Percentiles rank a stretch among this genome's conserved stretches.
phyloP scores from a whole-genome alignment of 2,888 invertebrate species.

The Brenthis daphne region DNA sequence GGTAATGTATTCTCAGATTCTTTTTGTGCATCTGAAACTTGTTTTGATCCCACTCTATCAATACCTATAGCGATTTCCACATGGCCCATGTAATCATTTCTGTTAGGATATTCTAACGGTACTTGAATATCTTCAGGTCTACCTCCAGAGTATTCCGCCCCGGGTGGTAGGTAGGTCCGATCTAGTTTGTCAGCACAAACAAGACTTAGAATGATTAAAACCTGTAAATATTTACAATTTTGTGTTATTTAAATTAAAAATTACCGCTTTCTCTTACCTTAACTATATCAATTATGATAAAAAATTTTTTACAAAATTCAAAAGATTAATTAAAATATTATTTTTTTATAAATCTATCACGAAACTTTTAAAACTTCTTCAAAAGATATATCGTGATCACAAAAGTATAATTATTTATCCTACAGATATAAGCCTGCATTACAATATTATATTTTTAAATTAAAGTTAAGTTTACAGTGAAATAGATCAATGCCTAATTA shows the following conservation, averaged over 20 bases:
- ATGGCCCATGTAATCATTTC: slow-evolving; percentile 7
- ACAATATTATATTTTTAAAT: too few species aligned
- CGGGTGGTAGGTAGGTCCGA: slow-evolving; percentile 63
- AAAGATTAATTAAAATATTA: too few species aligned
- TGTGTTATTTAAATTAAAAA: neutral
- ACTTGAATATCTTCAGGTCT: slow-evolving; percentile 51
- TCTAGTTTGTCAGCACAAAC: slow-evolving; percentile 59
- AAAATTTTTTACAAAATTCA: too few species aligned
- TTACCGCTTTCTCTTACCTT: too few species aligned
- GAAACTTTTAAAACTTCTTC: too few species aligned
- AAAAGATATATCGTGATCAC: too few species aligned
- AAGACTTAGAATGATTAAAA: slow-evolving; percentile 53
- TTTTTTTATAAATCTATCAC: too few species aligned
- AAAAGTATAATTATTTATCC: too few species aligned
- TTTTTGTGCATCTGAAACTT: neutral
- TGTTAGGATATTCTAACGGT: slow-evolving; percentile 51
- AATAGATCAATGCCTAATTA: neutral
- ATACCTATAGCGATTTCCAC: slow-evolving; percentile 42
- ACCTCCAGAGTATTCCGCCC: slow-evolving; percentile 61
- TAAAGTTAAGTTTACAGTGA: too few species aligned
- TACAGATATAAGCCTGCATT: too few species aligned
- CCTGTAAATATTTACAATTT: slow-evolving; percentile 50
- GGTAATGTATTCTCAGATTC: slow-evolving; percentile 24
- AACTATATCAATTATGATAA: too few species aligned
- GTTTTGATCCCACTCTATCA: slow-evolving; percentile 39